phyloP scores from a whole-genome alignment of 2,888 invertebrate species.

The Hirtodrosophila trivittata region DNA sequence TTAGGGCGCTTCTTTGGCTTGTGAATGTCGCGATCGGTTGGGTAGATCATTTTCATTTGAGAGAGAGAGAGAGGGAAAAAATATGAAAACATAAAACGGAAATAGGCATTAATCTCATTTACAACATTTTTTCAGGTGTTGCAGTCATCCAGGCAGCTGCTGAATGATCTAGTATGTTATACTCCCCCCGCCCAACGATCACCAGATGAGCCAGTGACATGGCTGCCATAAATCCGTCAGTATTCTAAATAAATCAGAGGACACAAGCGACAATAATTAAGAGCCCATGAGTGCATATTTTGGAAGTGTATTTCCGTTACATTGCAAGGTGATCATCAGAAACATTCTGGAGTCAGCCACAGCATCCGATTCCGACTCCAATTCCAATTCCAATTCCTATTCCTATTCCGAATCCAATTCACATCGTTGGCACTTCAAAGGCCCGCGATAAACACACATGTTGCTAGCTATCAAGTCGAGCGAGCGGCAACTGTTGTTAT shows the following conservation, averaged over 20 bases:
- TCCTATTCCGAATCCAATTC: constrained; percentile 3
- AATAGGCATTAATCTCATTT: constrained; percentile 67
- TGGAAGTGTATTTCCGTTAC: constrained; percentile 65
- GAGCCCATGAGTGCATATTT: constrained; percentile 43
- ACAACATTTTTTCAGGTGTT: constrained; percentile 66
- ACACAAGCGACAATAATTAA: constrained; percentile 64
- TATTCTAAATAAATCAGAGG: constrained; percentile 64
- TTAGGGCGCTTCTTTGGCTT: background rate
- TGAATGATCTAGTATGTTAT: constrained; percentile 62
- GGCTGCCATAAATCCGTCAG: constrained; percentile 77
- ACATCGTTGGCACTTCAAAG: constrained; percentile 58
- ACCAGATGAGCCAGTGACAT: constrained; percentile 35
- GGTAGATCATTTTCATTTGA: background rate
- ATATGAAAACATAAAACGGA: constrained; percentile 35
- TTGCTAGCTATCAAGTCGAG: constrained; percentile 60
- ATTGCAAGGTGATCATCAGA: constrained; percentile 69
- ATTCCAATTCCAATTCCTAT: constrained; percentile 30
- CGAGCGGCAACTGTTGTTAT: constrained; percentile 56
- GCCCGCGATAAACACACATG: constrained; percentile 64
- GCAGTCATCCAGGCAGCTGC: constrained; percentile 49
- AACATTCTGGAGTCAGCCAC: constrained; percentile 23
- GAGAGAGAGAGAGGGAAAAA: too few relatives aligned
- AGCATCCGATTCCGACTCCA: constrained; percentile 52
- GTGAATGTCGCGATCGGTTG: constrained; percentile 4
- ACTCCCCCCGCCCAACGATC: constrained; percentile 50